Conservation (phyloP, 1,140 invertebrate species). For the Goniozus legneri region DNA sequence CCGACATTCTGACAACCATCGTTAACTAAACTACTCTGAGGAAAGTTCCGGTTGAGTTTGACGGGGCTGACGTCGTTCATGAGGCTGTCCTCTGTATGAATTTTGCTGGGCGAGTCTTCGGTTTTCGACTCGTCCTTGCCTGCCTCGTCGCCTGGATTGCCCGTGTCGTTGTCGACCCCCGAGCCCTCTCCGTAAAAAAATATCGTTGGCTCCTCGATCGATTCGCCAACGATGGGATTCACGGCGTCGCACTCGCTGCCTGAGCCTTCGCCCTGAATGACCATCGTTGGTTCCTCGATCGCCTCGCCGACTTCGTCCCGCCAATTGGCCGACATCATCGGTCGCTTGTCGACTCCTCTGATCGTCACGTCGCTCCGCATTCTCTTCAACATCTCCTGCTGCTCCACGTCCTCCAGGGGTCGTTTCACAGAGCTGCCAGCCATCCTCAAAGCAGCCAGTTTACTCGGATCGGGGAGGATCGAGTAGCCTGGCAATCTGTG, state of each 20-base stretch:
- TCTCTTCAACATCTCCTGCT: constrained; percentile 38
- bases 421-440: constrained; percentile 33
- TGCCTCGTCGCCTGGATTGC: constrained; percentile 56
- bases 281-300: constrained; percentile 72
- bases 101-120: constrained; percentile 35
- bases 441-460: constrained; percentile 42
- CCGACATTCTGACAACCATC: constrained; percentile 29
- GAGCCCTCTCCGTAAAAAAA: constrained; percentile 69
- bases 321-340: constrained; percentile 32
- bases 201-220: constrained; percentile 70
- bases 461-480: constrained; percentile 48
- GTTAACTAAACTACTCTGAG: constrained; percentile 26
- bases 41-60: constrained; percentile 27
- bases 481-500: constrained; percentile 46
- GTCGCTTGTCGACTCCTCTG: constrained; percentile 37
- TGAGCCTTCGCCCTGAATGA: constrained; percentile 69
- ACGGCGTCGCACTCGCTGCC: constrained; percentile 68
- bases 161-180: constrained; percentile 68
- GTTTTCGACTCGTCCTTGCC: constrained; percentile 39
- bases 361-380: constrained; percentile 40
- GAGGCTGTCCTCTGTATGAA: constrained; percentile 37
- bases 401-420: constrained; percentile 37
- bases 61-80: constrained; percentile 41
- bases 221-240: constrained; percentile 59
- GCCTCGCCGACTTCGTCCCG: constrained; percentile 59